Conservation (phyloP, 2,888 invertebrate genomes). For the Mimumesa dahlbomi region DNA sequence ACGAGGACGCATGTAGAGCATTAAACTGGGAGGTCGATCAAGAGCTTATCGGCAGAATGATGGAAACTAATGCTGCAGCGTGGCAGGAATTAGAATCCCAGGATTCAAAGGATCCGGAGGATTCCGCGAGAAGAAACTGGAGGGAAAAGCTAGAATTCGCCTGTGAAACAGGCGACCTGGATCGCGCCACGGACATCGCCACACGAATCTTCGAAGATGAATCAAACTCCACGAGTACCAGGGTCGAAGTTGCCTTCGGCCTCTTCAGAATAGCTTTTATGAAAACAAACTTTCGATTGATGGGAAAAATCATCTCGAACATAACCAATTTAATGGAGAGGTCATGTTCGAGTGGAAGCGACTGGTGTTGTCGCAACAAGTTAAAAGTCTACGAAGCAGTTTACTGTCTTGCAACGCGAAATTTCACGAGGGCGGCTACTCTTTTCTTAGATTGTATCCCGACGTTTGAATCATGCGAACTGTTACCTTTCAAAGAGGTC, state of each 20-base stretch:
- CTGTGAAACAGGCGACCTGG: conserved; percentile 79
- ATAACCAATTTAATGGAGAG: conserved; percentile 43
- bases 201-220: conserved; percentile 73
- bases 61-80: conserved; percentile 60
- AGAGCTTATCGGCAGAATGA: conserved; percentile 68
- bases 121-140: conserved; percentile 58
- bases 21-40: conserved; percentile 81
- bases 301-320: conserved; percentile 47
- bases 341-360: conserved; percentile 82
- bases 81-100: conserved; percentile 67
- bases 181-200: conserved; percentile 65
- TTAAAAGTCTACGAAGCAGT: conserved; percentile 86
- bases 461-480: conserved; percentile 88
- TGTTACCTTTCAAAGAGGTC: conserved; percentile 85
- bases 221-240: conserved; percentile 75
- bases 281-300: conserved; percentile 67
- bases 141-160: conserved; percentile 78
- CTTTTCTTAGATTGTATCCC: conserved; percentile 87
- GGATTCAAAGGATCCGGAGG: conserved; percentile 39
- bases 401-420: conserved; percentile 85
- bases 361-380: conserved; percentile 88
- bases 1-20: conserved; percentile 82
- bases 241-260: conserved; percentile 79
- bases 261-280: conserved; percentile 78
- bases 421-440: conserved; percentile 85